Evolutionary conservation across 2,888 invertebrate species (phyloP).

Genomic region (Petrolisthes cinctipes): DNA sequence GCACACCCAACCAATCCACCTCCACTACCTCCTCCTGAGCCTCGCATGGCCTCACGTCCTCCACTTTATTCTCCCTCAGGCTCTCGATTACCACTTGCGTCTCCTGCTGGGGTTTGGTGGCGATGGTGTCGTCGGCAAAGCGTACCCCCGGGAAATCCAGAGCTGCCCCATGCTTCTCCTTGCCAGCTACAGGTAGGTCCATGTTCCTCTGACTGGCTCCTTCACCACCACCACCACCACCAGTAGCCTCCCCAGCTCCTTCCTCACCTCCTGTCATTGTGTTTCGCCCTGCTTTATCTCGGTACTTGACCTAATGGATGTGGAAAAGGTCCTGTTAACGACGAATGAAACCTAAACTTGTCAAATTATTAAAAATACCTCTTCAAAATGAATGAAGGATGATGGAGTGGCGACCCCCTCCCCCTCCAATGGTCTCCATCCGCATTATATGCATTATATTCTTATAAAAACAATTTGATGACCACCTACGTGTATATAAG

Average conservation of each 20-base stretch:
- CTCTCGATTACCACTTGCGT: conserved; percentile 52
- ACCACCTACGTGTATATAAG: too few relatives aligned
- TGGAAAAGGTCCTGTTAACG: too few relatives aligned
- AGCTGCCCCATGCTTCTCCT: conserved; percentile 28
- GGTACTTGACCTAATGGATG: neutral
- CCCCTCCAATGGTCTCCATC: too few relatives aligned
- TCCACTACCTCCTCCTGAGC: conserved; percentile 42
- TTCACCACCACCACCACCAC: neutral
- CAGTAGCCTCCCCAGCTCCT: neutral
- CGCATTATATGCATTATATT: too few relatives aligned
- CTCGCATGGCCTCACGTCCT: conserved; percentile 24
- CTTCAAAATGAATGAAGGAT: too few relatives aligned
- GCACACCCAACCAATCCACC: conserved; percentile 54
- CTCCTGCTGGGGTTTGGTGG: conserved; percentile 44
- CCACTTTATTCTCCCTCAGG: conserved; percentile 35
- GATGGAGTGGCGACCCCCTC: too few relatives aligned
- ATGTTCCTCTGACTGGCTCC: neutral
- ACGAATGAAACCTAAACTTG: too few relatives aligned
- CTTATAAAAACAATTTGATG: too few relatives aligned
- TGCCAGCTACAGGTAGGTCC: conserved; percentile 31
- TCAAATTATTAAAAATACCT: too few relatives aligned
- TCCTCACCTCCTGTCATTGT: neutral
- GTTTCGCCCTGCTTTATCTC: neutral
- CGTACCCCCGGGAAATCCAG: conserved; percentile 50
- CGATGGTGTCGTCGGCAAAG: conserved; percentile 49